Evolutionary conservation across 2,113 vertebrate genomes (phyloP).

Genomic region (Mobula hypostoma): DNA sequence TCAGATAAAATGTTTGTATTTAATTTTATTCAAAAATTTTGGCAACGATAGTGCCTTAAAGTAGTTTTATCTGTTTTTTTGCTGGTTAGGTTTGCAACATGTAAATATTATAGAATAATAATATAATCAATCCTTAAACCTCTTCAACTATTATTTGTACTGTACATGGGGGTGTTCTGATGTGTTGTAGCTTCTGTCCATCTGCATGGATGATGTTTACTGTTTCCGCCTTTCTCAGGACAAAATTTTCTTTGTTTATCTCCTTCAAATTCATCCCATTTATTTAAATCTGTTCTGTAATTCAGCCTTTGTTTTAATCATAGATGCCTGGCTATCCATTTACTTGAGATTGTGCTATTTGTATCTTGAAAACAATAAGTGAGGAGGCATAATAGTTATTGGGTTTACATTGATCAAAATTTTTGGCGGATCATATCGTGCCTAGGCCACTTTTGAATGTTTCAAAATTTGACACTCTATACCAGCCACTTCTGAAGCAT

Average conservation of each 20-base stretch:
- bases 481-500: no score
- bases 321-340: neutral
- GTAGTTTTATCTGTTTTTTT: neutral
- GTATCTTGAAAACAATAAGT: constrained; percentile 13
- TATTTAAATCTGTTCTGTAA: neutral
- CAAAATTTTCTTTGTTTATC: neutral
- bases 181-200: neutral
- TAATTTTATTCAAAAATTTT: neutral
- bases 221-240: constrained; percentile 12
- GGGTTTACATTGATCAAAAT: constrained; percentile 22
- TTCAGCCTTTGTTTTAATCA: neutral
- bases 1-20: neutral
- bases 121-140: neutral
- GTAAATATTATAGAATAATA: neutral
- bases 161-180: neutral
- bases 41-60: neutral
- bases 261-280: neutral
- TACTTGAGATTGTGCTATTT: constrained; percentile 14
- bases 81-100: neutral
- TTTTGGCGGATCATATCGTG: no score
- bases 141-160: neutral
- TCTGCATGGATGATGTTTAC: neutral
- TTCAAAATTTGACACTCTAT: neutral
- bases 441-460: neutral
- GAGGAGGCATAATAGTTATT: neutral